Base-by-base conservation (phyloP, 35 echinoderm and acorn worm species). In the Patiria miniata region DNA sequence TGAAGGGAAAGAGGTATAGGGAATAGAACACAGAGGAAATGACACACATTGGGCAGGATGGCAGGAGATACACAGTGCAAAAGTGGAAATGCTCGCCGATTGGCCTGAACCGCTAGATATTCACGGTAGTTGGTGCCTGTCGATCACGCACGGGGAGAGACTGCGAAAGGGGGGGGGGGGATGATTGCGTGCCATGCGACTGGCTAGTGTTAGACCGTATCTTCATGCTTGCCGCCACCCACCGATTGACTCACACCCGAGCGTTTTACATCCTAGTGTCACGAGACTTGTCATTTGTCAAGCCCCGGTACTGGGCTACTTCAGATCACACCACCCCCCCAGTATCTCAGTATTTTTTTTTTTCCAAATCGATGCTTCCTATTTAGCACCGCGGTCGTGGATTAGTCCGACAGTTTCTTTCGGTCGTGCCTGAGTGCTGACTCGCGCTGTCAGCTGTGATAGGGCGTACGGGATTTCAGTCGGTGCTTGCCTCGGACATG, bases 141-240 rank as follows among this genome's bases (percentile, higher is more conserved):
- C 65, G 65, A 73, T 73, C 65, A 47, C 42, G 42, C 42, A 47
- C 42, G 12, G 42, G 12, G 42, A 47, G 42, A 47, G 42, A 47
- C 4, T 6, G 42, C 4, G 42, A 47, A 47, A 47, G 42, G 42
- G 42, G 42, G 42, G 12, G 30, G 65, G 34, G 65, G 26, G 65
- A 73, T 73, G 4, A 36, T 73, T 73, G 65, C 65, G 65, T 73
- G 65, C 34, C 65, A 73, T 10, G 14, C 29, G 65, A 10, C 65
- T 34, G 65, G 65, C 65, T 73, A 73, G 65, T 73, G 65, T 34
- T 73, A 73, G 65, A 73, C 65, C 65, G 26, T 73, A 30, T 73
- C 65, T 73, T 26, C 65, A 73, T 28, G 30, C 18, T 73, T 73
- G 65, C 65, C 65, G 65, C 65, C 65, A 73, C 65, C 65, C 65